Evolutionary conservation across 1,140 invertebrate genomes (phyloP), one percentile per base, ranked within the genome.

Genomic region (Eubasilissa regina): DNA sequence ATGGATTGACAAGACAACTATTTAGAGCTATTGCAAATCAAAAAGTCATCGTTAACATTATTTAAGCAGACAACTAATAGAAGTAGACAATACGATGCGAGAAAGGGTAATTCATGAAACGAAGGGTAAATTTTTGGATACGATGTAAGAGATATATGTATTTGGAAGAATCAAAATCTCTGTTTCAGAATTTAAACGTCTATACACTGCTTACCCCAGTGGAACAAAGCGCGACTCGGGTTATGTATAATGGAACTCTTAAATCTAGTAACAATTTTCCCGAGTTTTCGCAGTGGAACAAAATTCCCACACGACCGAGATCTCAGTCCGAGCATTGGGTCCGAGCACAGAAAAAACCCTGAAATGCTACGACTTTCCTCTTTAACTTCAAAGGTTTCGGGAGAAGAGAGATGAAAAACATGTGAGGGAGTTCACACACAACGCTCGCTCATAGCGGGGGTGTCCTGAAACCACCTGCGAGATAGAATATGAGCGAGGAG

Each of bases 341-440:
- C 55, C 55, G 55, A 58, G 55, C 55, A 15, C 55, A 10, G 9
- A n/a, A 64, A 43, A 64, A 64, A 13, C 35, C 60, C 58, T 43
- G 60, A n/a, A 64, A 64, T 35, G 25, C 35, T 35, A 25, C 25
- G 35, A 25, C 60, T 64, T 13, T 64, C 25, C 60, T 43, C 60
- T 64, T 64, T 64, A 11, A 43, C 60, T 64, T 64, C 60, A 64
- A 64, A 64, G 60, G 60, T 21, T 43, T 64, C 21, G 25, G 19
- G 35, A 11, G 12, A 19, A 35, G 12, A 43, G 25, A 21, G 60
- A 25, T 25, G 60, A 44, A 64, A 64, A 64, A 64, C 60, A 43
- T 25, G 60, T 6, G 35, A 64, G 15, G 58, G 13, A 64, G 25
- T 15, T 64, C 60, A 44, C 9, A n/a, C n/a, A 64, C 19, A 64